Evolutionary conservation across 23 tunicate genomes (phyloP).

Genomic region (Botrylloides violaceus): DNA sequence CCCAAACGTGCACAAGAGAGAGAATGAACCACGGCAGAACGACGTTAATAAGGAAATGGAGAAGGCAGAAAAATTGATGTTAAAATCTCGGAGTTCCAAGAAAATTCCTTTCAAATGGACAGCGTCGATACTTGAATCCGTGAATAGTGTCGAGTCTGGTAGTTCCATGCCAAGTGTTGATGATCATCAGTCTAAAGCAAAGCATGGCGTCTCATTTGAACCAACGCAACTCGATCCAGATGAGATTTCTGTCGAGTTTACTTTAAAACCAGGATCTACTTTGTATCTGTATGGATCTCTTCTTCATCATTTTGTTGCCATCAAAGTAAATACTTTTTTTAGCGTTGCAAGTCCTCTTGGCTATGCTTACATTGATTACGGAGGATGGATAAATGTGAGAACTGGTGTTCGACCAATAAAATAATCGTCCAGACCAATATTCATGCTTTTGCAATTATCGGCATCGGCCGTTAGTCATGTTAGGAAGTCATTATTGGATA

Average conservation of each 20-base stretch:
- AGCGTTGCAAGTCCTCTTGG: no score
- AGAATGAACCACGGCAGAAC: neutral
- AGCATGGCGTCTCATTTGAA: conserved; percentile 33
- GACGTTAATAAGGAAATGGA: conserved; percentile 8
- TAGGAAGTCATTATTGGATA: no score
- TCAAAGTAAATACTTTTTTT: conserved; percentile 52
- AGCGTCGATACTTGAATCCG: neutral
- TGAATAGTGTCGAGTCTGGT: neutral
- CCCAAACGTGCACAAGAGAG: conserved; percentile 1
- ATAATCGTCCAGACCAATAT: no score
- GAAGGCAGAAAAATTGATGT: neutral
- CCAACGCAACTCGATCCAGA: conserved; percentile 80
- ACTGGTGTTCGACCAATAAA: no score
- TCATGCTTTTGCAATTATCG: neutral
- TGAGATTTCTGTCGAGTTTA: conserved; percentile 48
- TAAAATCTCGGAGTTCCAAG: neutral
- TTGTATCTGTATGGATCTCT: conserved; percentile 77
- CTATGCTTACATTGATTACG: no score
- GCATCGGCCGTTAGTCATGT: neutral
- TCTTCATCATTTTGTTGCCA: conserved; percentile 40
- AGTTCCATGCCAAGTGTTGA: neutral
- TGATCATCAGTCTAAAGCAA: neutral
- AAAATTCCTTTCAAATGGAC: neutral
- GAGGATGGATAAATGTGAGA: no score
- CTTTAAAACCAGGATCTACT: conserved; percentile 37